phyloP scores from a whole-genome alignment of 2,113 vertebrate species.

The Oncorhynchus mykiss region DNA sequence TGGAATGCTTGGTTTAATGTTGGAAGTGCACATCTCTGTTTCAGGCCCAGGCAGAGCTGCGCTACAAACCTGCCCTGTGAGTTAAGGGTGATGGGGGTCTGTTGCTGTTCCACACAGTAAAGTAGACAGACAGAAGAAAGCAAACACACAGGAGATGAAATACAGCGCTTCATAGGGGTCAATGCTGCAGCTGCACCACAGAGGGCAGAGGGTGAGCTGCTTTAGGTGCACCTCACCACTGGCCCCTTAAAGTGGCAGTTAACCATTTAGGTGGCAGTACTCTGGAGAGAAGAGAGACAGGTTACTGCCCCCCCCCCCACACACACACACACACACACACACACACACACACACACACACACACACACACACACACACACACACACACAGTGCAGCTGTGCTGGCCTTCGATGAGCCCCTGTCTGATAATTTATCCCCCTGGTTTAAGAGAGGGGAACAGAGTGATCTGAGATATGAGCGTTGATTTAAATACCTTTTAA shows the following conservation, averaged over 20 bases:
- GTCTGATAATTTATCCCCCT: slow-evolving; percentile 28
- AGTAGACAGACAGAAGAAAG: slow-evolving; percentile 30
- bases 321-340: background rate
- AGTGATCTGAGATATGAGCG: slow-evolving; percentile 23
- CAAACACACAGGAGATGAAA: slow-evolving; percentile 30
- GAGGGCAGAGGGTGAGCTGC: slow-evolving; percentile 2
- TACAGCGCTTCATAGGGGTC: slow-evolving; percentile 10
- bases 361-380: background rate
- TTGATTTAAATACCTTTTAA: slow-evolving; percentile 56
- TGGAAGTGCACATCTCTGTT: background rate
- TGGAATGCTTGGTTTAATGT: background rate
- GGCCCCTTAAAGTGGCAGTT: slow-evolving; percentile 1
- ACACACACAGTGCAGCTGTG: slow-evolving; percentile 25
- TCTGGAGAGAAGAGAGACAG: background rate
- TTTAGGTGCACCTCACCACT: background rate
- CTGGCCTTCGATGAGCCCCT: slow-evolving; percentile 8
- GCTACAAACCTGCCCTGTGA: background rate
- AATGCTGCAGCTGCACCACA: slow-evolving; percentile 18
- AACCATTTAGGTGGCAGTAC: no score
- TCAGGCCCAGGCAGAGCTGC: background rate
- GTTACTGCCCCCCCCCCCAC: background rate
- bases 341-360: background rate
- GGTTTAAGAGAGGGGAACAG: slow-evolving; percentile 37
- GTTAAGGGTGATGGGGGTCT: background rate
- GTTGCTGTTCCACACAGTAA: slow-evolving; percentile 32